Conservation (phyloP, 1,140 invertebrate genomes). For the Sycobia sp. region DNA sequence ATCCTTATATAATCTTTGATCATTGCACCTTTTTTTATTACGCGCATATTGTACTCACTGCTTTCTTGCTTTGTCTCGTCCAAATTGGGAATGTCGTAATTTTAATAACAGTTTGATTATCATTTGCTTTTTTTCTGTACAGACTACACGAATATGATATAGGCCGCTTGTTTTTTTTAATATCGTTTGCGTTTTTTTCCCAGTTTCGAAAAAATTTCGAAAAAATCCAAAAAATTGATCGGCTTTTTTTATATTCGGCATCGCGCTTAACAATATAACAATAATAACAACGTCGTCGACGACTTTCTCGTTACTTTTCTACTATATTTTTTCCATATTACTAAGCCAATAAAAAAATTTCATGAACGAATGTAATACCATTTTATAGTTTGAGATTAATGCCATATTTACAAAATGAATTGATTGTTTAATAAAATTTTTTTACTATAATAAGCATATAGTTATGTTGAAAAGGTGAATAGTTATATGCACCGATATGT, state of each 20-base stretch:
- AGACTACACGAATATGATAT: neutral
- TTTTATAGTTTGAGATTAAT: slow-evolving; percentile 10
- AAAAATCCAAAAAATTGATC: slow-evolving; percentile 3
- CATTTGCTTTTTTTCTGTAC: neutral
- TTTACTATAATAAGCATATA: neutral
- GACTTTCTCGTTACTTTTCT: slow-evolving; percentile 5
- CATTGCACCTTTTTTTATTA: slow-evolving; percentile 20
- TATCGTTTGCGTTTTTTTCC: slow-evolving; percentile 24
- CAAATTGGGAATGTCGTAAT: slow-evolving; percentile 13
- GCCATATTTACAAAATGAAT: slow-evolving; percentile 30
- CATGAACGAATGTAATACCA: slow-evolving; percentile 12
- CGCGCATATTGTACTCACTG: neutral
- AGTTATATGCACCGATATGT: too few relatives aligned
- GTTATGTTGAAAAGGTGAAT: too few relatives aligned
- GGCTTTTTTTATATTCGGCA: neutral
- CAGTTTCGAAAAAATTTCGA: slow-evolving; percentile 45
- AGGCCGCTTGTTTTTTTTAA: slow-evolving; percentile 11
- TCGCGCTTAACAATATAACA: slow-evolving; percentile 15
- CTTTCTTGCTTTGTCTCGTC: slow-evolving; percentile 15
- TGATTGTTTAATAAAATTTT: neutral
- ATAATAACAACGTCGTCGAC: slow-evolving; percentile 8
- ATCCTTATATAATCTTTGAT: slow-evolving; percentile 23
- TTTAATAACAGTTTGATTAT: neutral
- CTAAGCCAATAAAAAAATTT: slow-evolving; percentile 21
- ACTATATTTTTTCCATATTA: neutral